Evolutionary conservation across 37 sponge, comb jelly and placozoan genomes (phyloP), one percentile per base, ranked within the genome.

Genomic region (Crambe crambe): DNA sequence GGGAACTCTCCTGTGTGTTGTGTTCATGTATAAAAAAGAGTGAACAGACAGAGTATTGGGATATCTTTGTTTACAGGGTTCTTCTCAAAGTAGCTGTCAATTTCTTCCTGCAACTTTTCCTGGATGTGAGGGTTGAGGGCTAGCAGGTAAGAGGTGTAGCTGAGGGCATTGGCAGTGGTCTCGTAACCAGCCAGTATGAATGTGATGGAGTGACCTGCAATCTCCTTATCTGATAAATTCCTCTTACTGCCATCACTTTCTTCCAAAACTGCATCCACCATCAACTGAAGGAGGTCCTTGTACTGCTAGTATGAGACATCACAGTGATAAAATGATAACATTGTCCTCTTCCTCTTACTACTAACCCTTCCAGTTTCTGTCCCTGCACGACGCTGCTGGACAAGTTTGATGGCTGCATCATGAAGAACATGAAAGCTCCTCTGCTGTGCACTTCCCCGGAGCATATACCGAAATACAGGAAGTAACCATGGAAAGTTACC

Each of bases 131-230:
- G 86, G 74, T 93, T 64, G 8, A 85, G 43, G 18, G 89, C 89
- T 43, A 93, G 83, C 41, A 88, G 86, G 60, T 88, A 88, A n/a
- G 90, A 26, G 20, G 75, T 75, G 78, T 78, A 93, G 34, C 72
- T 35, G 42, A 93, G 82, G 26, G 82, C 63, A 42, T 77, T 93
- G 47, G 83, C 82, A 20, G 94, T 93, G 20, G 94, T 93, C 74
- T 93, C 94, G 73, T 86, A 86, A 39, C 94, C 94, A 74, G 94
- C 94, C 32, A 89, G 65, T 37, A 93, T 36, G 77, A 93, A 89
- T n/a, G 74, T 74, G 1, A 83, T 41, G 51, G 75, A 83, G 32
- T 83, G 75, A 26, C 42, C 59, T 3, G 79, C 78, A 63, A 93
- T 77, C 67, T 85, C 84, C 40, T 61, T 77, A 65, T 88, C 77